Conservation (phyloP, 2,888 invertebrate species). For the Drosophila suboccidentalis region DNA sequence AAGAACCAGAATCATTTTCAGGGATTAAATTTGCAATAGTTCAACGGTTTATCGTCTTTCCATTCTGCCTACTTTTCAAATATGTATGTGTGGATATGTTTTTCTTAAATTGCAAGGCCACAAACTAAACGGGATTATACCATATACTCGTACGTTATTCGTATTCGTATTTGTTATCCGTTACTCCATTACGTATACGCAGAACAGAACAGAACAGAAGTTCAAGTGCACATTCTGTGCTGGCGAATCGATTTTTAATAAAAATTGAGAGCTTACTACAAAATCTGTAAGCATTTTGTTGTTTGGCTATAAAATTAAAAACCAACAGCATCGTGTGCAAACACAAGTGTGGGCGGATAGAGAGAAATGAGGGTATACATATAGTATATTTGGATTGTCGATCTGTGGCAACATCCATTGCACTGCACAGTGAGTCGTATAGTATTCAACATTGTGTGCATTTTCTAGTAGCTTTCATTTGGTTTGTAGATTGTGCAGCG, state of each 20-base stretch:
- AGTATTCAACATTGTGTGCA: constrained; percentile 41
- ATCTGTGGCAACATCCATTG: constrained; percentile 36
- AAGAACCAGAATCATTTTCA: constrained; percentile 16
- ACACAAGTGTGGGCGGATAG: constrained; percentile 6
- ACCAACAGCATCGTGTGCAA: constrained; percentile 60
- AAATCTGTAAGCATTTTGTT: constrained; percentile 66
- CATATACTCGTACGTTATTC: constrained; percentile 14
- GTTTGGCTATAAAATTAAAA: constrained; percentile 77
- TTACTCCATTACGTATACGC: constrained; percentile 7
- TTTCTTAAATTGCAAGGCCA: constrained; percentile 52
- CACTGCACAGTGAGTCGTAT: constrained; percentile 29
- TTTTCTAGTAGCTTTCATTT: constrained; percentile 44
- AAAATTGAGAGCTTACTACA: constrained; percentile 59
- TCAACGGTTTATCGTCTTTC: constrained; percentile 47
- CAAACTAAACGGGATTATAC: constrained; percentile 47
- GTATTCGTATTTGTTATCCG: background rate
- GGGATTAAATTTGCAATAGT: constrained; percentile 48
- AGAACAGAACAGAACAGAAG: constrained; percentile 32
- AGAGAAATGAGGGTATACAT: background rate
- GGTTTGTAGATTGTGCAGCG: constrained; percentile 38
- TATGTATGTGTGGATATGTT: constrained; percentile 19
- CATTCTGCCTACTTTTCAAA: constrained; percentile 30
- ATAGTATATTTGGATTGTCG: constrained; percentile 25
- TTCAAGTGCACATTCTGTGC: constrained; percentile 50
- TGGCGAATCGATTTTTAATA: constrained; percentile 68